A percentile compares a stretch with the other conserved stretches of the same genome.
These are phyloP conservation scores for Gyrodactylus bullatarudis DNA, from an alignment of 1,140 invertebrate genomes.

Conservation along the genomic window DNA sequence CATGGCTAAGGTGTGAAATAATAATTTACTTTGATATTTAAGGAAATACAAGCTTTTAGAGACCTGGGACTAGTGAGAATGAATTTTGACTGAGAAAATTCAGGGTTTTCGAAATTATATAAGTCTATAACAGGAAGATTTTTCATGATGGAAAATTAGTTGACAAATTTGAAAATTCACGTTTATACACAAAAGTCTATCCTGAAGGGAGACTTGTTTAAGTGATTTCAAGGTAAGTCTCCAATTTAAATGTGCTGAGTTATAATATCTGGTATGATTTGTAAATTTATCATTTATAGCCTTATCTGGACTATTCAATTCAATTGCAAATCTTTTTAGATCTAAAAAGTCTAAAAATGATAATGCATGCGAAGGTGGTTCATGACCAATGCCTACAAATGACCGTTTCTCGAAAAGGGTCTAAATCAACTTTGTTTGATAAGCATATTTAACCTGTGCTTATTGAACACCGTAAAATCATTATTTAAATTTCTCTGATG, in stretches of 20 bases:
- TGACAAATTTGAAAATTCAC: background rate
- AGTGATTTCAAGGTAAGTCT: too few species aligned
- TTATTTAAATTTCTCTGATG: background rate
- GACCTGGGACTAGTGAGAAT: slow-evolving; percentile 26
- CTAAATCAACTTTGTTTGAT: too few species aligned
- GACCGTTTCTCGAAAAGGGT: background rate
- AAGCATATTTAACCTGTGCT: background rate
- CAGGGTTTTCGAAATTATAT: slow-evolving; percentile 22
- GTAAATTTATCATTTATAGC: too few species aligned
- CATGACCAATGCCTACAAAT: background rate
- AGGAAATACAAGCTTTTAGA: slow-evolving; percentile 22
- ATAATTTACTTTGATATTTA: slow-evolving; percentile 21
- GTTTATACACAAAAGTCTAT: too few species aligned
- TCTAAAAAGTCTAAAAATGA: background rate
- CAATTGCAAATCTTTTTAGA: too few species aligned
- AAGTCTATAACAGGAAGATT: slow-evolving; percentile 14
- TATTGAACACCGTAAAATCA: background rate
- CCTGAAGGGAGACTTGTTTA: too few species aligned
- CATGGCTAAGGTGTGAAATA: background rate
- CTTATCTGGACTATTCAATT: too few species aligned
- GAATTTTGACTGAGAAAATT: slow-evolving; percentile 22
- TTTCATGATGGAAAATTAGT: background rate
- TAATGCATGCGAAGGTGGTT: background rate
- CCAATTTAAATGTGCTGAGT: too few species aligned
- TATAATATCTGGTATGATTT: too few species aligned